A percentile compares a stretch with the other conserved stretches of the same genome.
These are phyloP conservation scores for Burhinus oedicnemus DNA, from an alignment of 2,113 vertebrate genomes.

Conservation along the genomic window DNA sequence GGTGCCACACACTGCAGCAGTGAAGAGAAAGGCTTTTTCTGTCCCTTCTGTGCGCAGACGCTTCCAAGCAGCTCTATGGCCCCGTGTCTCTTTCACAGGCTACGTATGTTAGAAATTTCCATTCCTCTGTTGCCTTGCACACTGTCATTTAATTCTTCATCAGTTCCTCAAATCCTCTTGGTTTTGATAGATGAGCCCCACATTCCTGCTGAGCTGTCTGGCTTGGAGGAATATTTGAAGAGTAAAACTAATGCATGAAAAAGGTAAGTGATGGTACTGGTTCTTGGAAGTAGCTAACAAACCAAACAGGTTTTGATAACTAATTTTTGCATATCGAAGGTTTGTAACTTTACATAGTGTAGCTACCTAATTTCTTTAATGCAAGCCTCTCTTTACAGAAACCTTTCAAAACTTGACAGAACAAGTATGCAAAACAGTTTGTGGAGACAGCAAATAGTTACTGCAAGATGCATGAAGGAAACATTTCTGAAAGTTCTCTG, in stretches of 20 bases:
- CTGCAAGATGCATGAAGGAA: not conserved
- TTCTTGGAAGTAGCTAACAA: not conserved
- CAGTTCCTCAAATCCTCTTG: not conserved
- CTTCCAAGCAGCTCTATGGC: not conserved
- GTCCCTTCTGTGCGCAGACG: not conserved
- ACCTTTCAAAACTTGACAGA: not conserved
- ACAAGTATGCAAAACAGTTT: not conserved
- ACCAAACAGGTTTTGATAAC: not conserved
- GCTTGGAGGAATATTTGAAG: not conserved
- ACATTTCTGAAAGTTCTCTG: not conserved
- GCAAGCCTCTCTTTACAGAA: not conserved
- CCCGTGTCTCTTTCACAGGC: not conserved
- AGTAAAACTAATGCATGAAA: not conserved
- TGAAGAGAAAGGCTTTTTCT: not conserved
- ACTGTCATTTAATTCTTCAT: not conserved
- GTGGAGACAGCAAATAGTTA: not conserved
- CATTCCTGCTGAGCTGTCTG: not conserved
- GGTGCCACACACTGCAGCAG: not conserved
- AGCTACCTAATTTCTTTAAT: not conserved
- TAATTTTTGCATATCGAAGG: not conserved
- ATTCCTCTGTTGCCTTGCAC: not conserved
- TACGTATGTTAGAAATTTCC: not conserved
- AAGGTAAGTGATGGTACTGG: not conserved
- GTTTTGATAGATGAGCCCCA: not conserved
- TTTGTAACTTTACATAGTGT: not conserved